Evolutionary conservation across 2,888 invertebrate species (phyloP).

Genomic region (Osmoderma eremita): DNA sequence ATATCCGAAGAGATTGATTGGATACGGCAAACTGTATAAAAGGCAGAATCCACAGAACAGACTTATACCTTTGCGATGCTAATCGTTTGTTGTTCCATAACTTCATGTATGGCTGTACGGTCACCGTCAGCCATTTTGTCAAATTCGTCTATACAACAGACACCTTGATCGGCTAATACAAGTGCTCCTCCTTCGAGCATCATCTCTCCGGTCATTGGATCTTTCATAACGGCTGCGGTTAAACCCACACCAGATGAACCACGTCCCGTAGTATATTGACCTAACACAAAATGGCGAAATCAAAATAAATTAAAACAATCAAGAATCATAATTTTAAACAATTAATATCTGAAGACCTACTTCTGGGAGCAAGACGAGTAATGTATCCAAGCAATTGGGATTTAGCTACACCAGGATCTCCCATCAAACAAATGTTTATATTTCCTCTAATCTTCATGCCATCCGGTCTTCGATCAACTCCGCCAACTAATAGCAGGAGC

Average conservation of each 20-base stretch:
- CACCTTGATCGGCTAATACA: constrained; percentile 95
- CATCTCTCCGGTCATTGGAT: constrained; percentile 97
- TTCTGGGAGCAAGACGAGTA: constrained; percentile 90
- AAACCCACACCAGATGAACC: constrained; percentile 99
- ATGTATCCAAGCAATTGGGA: constrained; percentile 96
- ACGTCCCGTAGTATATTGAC: constrained; percentile 95
- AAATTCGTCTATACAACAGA: constrained; percentile 99
- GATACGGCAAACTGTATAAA: too few species aligned
- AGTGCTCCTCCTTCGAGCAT: constrained; percentile 96
- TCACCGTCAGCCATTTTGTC: constrained; percentile 99
- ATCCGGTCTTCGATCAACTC: constrained; percentile 86
- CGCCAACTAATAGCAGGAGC: constrained; percentile 89
- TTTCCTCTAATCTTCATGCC: constrained; percentile 98
- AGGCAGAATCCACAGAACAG: too few species aligned
- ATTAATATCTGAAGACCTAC: constrained; percentile 62
- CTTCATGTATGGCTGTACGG: constrained; percentile 96
- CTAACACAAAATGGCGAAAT: constrained; percentile 55
- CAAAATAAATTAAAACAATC: constrained; percentile 4
- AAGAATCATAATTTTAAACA: too few species aligned
- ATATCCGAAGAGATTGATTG: background rate
- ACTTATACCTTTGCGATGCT: constrained; percentile 90
- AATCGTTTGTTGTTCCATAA: constrained; percentile 99
- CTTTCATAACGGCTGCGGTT: constrained; percentile 98
- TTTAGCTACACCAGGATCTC: constrained; percentile 99
- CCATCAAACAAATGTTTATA: constrained; percentile 99